phyloP scores from a whole-genome alignment of 2,888 invertebrate genomes.

The Anoncus sp. region DNA sequence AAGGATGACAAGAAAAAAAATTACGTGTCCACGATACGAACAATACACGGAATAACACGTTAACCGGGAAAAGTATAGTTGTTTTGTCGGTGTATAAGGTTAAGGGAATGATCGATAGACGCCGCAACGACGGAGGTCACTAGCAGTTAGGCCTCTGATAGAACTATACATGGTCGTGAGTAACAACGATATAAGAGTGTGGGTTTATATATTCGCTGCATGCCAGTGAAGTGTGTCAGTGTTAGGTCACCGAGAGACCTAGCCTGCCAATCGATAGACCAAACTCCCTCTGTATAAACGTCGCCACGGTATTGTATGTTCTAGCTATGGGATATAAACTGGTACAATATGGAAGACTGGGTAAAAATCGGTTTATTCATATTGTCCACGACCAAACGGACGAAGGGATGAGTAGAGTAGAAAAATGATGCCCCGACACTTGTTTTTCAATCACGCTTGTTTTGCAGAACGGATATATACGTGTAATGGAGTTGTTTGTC shows the following conservation, averaged over 20 bases:
- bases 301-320: constrained; percentile 23
- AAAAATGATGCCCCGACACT: constrained; percentile 3
- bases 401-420: neutral
- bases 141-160: constrained; percentile 57
- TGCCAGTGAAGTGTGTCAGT: constrained; percentile 80
- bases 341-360: constrained; percentile 22
- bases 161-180: constrained; percentile 6
- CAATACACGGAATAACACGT: constrained; percentile 33
- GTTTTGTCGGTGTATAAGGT: constrained; percentile 62
- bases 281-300: constrained; percentile 46
- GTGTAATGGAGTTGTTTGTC: neutral
- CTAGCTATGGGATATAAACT: constrained; percentile 34
- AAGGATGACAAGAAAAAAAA: constrained; percentile 3
- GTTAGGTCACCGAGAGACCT: constrained; percentile 79
- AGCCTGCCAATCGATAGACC: constrained; percentile 78
- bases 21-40: constrained; percentile 5
- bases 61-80: constrained; percentile 44
- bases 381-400: neutral
- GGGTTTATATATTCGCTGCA: constrained; percentile 52
- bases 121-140: constrained; percentile 69
- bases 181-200: constrained; percentile 38
- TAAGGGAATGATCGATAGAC: constrained; percentile 69
- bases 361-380: constrained; percentile 28
- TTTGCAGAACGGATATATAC: neutral
- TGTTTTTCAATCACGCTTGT: constrained; percentile 38